Conservation (phyloP, 1,140 invertebrate species). For the Papilio dardanus region DNA sequence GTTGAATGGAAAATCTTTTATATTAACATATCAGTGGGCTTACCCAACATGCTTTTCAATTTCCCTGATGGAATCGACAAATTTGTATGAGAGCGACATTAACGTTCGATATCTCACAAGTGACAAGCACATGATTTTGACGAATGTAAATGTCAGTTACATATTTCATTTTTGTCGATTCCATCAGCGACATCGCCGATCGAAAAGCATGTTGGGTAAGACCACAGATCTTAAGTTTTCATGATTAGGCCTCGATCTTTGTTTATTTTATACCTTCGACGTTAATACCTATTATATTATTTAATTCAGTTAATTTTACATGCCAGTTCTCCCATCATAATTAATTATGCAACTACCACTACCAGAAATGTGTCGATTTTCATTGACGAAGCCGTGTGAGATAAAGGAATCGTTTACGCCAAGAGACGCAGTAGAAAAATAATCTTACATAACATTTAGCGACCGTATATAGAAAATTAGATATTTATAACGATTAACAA, state of each 20-base stretch:
- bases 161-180: no score
- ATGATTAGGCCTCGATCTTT: slow-evolving; percentile 1
- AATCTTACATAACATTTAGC: background rate
- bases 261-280: background rate
- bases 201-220: no score
- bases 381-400: background rate
- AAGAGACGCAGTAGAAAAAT: background rate
- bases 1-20: slow-evolving; percentile 12
- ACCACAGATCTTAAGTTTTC: background rate
- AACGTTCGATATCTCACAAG: no score
- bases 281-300: background rate
- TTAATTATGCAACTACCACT: background rate
- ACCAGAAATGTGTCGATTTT: background rate
- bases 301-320: background rate
- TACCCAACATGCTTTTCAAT: no score
- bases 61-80: no score
- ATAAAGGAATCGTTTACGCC: background rate
- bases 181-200: no score
- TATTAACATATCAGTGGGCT: slow-evolving; percentile 14
- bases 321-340: background rate
- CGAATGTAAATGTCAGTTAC: no score
- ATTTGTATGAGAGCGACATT: no score
- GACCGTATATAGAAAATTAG: background rate
- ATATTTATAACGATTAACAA: background rate
- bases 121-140: no score